Evolutionary conservation across 2,113 vertebrate genomes (phyloP).

Genomic region (Puffinus mauretanicus): DNA sequence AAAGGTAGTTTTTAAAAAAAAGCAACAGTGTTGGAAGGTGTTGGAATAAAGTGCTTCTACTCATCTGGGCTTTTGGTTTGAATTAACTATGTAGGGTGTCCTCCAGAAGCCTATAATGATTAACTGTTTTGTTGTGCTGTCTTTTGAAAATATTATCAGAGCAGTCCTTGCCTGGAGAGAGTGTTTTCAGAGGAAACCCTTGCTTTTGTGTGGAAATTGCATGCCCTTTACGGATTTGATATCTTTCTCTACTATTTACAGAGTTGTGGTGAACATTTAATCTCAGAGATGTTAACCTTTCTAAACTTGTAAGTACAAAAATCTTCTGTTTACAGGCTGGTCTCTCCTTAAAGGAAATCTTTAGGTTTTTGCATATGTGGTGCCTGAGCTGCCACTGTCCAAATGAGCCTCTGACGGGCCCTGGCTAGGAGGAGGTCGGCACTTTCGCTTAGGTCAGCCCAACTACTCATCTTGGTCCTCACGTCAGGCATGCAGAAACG

Average conservation of each 20-base stretch:
- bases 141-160: neutral
- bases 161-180: neutral
- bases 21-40: neutral
- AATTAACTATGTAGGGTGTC: neutral
- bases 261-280: neutral
- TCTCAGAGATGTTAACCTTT: neutral
- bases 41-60: neutral
- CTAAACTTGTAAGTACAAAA: neutral
- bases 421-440: neutral
- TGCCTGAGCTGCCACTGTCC: neutral
- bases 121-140: neutral
- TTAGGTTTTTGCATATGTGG: neutral
- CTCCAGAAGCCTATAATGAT: neutral
- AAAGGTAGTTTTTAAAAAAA: neutral
- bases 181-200: neutral
- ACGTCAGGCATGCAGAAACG: fast-evolving
- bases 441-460: neutral
- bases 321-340: neutral
- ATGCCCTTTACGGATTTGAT: neutral
- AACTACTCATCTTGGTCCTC: neutral
- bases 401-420: neutral
- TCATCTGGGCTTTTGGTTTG: neutral
- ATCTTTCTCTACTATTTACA: neutral
- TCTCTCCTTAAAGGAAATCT: neutral
- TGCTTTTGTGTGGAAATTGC: neutral